Conservation (phyloP, 2,888 invertebrate genomes). For the Andrena haemorrhoa region DNA sequence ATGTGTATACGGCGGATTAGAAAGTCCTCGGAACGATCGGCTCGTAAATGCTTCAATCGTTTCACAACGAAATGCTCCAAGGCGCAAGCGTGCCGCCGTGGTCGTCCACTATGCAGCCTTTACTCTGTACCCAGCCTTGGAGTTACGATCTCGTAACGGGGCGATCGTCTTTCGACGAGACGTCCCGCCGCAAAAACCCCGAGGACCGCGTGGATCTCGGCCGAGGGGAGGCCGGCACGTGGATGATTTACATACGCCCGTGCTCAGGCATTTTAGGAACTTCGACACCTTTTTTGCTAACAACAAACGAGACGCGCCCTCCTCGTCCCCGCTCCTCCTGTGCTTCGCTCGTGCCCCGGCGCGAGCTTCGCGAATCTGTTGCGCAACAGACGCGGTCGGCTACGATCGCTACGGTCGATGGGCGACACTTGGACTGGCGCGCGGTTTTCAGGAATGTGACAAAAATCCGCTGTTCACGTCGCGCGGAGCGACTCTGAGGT, state of each 20-base stretch:
- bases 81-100: slow-evolving; percentile 40
- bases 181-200: slow-evolving; percentile 7
- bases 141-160: slow-evolving; percentile 41
- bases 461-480: too few relatives aligned
- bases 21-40: slow-evolving; percentile 69
- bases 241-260: background rate
- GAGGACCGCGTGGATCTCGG: background rate
- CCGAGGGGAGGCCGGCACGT: background rate
- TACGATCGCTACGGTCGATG: too few relatives aligned
- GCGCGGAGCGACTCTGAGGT: too few relatives aligned
- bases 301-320: background rate
- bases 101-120: slow-evolving; percentile 43
- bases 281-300: background rate
- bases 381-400: background rate
- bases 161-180: slow-evolving; percentile 45
- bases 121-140: slow-evolving; percentile 19
- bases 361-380: background rate
- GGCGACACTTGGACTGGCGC: too few relatives aligned
- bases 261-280: background rate
- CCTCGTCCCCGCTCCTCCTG: background rate
- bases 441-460: too few relatives aligned
- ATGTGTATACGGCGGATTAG: slow-evolving; percentile 65
- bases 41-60: slow-evolving; percentile 69
- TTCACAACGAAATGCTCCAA: slow-evolving; percentile 67
- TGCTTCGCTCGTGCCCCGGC: background rate